Evolutionary conservation across 2,888 invertebrate genomes (phyloP).

Genomic region (Pegoplata infirma): DNA sequence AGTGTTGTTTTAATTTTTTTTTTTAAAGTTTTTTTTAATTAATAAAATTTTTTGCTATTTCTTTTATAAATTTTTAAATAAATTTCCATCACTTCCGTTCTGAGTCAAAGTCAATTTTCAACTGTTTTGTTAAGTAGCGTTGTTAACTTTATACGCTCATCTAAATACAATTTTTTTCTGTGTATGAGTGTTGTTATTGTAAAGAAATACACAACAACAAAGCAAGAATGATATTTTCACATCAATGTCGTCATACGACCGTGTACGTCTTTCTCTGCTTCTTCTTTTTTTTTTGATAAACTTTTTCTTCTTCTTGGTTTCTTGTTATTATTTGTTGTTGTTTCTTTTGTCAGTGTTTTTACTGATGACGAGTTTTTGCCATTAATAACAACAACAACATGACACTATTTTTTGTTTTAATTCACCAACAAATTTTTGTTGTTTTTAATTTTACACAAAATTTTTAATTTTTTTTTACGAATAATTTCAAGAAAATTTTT

Average conservation of each 20-base stretch:
- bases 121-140: constrained; percentile 23
- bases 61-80: neutral
- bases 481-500: neutral
- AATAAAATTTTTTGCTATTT: neutral
- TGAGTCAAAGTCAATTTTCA: constrained; percentile 34
- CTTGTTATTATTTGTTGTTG: too few relatives aligned
- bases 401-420: too few relatives aligned
- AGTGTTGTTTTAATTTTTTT: neutral
- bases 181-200: neutral
- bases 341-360: too few relatives aligned
- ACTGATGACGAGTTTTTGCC: neutral
- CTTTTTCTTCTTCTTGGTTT: neutral
- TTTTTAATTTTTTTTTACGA: neutral
- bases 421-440: neutral
- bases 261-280: constrained; percentile 3
- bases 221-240: constrained; percentile 13
- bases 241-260: constrained; percentile 19
- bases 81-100: constrained; percentile 46
- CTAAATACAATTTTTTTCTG: constrained; percentile 8
- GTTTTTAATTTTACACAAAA: neutral
- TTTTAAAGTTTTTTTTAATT: neutral
- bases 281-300: neutral
- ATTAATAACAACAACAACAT: neutral
- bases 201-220: neutral
- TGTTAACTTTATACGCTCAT: neutral